phyloP scores from a whole-genome alignment of 2,888 invertebrate genomes.

The Teinopalpus imperialis region DNA sequence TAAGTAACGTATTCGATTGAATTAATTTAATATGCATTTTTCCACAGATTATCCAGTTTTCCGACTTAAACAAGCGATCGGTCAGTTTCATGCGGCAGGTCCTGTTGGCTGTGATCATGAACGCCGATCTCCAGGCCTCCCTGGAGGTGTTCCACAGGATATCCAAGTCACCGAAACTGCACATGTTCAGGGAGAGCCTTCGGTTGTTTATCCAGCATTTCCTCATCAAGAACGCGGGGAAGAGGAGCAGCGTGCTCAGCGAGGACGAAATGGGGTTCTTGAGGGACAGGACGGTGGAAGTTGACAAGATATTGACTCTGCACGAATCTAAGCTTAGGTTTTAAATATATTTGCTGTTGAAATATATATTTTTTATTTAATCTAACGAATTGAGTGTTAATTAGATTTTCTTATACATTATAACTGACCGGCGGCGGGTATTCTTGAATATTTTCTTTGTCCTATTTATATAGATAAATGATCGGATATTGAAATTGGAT shows the following conservation, averaged over 20 bases:
- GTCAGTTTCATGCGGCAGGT: conserved; percentile 91
- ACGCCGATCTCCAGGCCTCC: conserved; percentile 82
- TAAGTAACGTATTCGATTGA: too few species aligned
- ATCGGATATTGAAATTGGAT: too few species aligned
- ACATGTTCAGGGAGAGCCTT: conserved; percentile 91
- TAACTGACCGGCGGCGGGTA: too few species aligned
- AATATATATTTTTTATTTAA: too few species aligned
- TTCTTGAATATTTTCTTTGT: too few species aligned
- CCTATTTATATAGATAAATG: too few species aligned
- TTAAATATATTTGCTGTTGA: too few species aligned
- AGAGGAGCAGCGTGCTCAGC: conserved; percentile 54
- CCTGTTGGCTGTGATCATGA: conserved; percentile 87
- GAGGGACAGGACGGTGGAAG: conserved; percentile 82
- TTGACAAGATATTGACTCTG: conserved; percentile 85
- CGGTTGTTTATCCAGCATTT: conserved; percentile 94
- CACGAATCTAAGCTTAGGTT: conserved; percentile 69
- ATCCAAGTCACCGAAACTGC: conserved; percentile 87
- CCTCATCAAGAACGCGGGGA: conserved; percentile 84
- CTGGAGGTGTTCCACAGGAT: conserved; percentile 88
- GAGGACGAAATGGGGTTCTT: conserved; percentile 57
- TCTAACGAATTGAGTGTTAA: too few species aligned
- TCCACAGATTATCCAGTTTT: conserved; percentile 94
- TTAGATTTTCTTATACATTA: too few species aligned
- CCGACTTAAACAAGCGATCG: conserved; percentile 89
- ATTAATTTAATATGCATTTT: too few species aligned